Percentiles rank a stretch among this genome's conserved stretches.
phyloP scores from a whole-genome alignment of 2,888 invertebrate genomes.

The Campoplex nolae region DNA sequence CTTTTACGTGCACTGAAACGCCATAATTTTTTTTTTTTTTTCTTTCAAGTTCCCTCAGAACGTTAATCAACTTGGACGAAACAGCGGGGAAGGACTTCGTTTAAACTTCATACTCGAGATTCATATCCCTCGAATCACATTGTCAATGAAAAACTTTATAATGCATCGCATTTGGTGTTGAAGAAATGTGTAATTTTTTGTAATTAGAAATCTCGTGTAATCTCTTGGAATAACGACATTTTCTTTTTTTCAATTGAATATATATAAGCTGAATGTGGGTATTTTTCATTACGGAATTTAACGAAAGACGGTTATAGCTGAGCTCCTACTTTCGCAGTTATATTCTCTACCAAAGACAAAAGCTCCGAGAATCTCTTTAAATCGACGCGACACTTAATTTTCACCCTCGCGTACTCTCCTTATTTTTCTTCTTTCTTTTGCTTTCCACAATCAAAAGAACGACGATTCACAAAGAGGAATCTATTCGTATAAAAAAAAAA shows the following conservation, averaged over 20 bases:
- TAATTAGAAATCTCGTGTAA: neutral
- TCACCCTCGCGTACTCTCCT: slow-evolving; percentile 27
- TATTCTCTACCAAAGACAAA: slow-evolving; percentile 17
- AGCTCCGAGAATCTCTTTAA: slow-evolving; percentile 44
- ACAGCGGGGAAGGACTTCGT: neutral
- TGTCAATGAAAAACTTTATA: slow-evolving; percentile 1
- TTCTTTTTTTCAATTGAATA: neutral
- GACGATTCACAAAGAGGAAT: slow-evolving; percentile 52
- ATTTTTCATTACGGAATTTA: neutral
- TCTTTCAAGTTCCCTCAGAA: neutral
- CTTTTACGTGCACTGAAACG: neutral
- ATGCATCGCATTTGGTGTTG: neutral
- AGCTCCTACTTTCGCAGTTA: neutral
- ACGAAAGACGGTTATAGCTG: neutral
- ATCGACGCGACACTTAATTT: slow-evolving; percentile 43
- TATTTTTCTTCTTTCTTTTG: neutral
- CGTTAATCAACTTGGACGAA: slow-evolving; percentile 4
- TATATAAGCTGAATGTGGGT: neutral
- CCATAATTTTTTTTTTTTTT: neutral
- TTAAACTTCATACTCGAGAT: neutral
- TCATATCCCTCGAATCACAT: neutral
- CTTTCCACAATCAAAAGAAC: slow-evolving; percentile 41
- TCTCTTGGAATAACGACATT: neutral
- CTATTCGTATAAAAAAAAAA: slow-evolving; percentile 65
- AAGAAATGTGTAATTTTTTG: slow-evolving; percentile 1